Conservation (phyloP, 2,888 invertebrate species). For the Melanchra persicariae region DNA sequence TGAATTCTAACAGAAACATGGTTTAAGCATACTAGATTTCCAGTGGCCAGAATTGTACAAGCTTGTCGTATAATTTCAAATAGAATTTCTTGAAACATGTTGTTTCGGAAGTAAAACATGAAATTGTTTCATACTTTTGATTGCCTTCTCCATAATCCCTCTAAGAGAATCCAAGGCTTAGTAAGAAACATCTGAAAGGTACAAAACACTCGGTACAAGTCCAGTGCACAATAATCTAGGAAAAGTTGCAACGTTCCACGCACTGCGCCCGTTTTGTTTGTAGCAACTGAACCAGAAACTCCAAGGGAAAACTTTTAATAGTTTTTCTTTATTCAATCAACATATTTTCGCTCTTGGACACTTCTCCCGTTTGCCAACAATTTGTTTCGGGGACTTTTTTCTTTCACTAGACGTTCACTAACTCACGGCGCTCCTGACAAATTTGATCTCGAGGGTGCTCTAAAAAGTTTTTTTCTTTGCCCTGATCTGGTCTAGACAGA, state of each 20-base stretch:
- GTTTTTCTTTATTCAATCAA: conserved; percentile 91
- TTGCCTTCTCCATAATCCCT: not conserved
- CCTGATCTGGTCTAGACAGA: conserved; percentile 81
- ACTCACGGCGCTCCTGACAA: conserved; percentile 81
- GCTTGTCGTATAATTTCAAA: not conserved
- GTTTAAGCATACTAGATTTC: not conserved
- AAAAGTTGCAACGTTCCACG: conserved; percentile 72
- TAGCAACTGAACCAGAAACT: conserved; percentile 83
- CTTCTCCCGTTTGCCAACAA: conserved; percentile 89
- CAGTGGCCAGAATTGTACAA: not conserved
- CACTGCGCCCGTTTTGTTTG: conserved; percentile 80
- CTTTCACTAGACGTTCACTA: conserved; percentile 76
- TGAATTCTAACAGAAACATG: not conserved
- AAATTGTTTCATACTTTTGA: not conserved
- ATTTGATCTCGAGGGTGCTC: conserved; percentile 84
- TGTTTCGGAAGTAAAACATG: not conserved
- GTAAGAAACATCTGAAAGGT: conserved; percentile 12
- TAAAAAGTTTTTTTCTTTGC: conserved; percentile 77
- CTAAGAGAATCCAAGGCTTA: not conserved
- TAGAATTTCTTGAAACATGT: not conserved
- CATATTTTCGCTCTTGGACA: conserved; percentile 89
- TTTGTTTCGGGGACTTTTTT: conserved; percentile 88
- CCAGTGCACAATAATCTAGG: conserved; percentile 56
- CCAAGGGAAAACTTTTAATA: conserved; percentile 87
- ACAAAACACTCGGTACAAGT: conserved; percentile 35